Percentiles rank a stretch among this genome's conserved stretches.
Conservation (phyloP, 2,888 invertebrate genomes). For the Flabesymbios commensalis region DNA sequence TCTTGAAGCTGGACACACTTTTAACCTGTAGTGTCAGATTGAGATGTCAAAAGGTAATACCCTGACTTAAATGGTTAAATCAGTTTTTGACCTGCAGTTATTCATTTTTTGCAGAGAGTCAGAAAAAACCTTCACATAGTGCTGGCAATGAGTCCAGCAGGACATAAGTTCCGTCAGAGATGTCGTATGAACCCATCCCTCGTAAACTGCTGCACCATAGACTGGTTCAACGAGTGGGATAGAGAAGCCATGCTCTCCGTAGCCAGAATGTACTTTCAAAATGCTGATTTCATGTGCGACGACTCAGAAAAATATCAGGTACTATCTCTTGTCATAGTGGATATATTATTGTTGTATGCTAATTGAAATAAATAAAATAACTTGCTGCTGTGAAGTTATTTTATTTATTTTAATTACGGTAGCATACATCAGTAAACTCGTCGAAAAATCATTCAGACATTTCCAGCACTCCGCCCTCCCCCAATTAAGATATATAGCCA, state of each 20-base stretch:
- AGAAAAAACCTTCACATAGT: slow-evolving; percentile 58
- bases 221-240: slow-evolving; percentile 61
- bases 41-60: too few species aligned
- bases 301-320: slow-evolving; percentile 24
- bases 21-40: too few species aligned
- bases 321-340: too few species aligned
- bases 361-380: background rate
- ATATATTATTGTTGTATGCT: background rate
- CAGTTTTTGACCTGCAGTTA: background rate
- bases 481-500: too few species aligned
- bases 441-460: too few species aligned
- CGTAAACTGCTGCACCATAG: slow-evolving; percentile 61
- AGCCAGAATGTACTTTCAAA: slow-evolving; percentile 57
- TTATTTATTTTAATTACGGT: too few species aligned
- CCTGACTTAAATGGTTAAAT: too few species aligned
- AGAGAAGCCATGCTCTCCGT: slow-evolving; percentile 59
- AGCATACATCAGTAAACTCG: too few species aligned
- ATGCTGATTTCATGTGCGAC: slow-evolving; percentile 53
- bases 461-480: too few species aligned
- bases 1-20: too few species aligned
- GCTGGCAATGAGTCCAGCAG: slow-evolving; percentile 59
- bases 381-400: too few species aligned
- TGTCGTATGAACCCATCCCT: slow-evolving; percentile 61
- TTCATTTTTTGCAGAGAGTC: slow-evolving; percentile 43
- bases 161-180: slow-evolving; percentile 55